Evolutionary conservation across 2,797 vertebrate species (phyloP), one percentile per base, ranked within the genome.

Genomic region (Channa striata): DNA sequence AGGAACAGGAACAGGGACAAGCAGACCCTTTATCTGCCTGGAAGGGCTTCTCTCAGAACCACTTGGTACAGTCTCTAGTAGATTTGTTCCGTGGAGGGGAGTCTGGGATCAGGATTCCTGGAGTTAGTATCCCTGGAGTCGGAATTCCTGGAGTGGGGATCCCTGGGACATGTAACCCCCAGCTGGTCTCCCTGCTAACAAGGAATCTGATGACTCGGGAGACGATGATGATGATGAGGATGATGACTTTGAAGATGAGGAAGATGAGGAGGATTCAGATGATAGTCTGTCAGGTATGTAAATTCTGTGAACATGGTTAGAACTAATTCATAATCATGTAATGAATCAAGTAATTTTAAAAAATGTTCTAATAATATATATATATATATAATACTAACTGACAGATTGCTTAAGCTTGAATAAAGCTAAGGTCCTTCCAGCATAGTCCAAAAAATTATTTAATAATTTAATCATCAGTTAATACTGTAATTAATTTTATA

Each of bases 221-320:
- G 98, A 99, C 56, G 98, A 99, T 0, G 97, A 99, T 2, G 98
- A 99, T 0, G 98, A 99, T 0, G 98, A 99, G 1, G 96, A 97
- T 6, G 96, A 97, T 2, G 95, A 97, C 8, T 94, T 95, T 16
- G 96, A 96, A 51, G 96, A 99, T 23, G 97, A 98, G 57, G 97
- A 98, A 59, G 97, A 97, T 63, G 96, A 99, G 77, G 94, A 94
- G 77, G 97, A 99, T 91, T 95, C 97, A 59, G 97, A 99, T 88
- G 97, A 97, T 85, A 99, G 97, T 87, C 95, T 98, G 79, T 98
- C 97, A 97, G 98, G 97, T 99, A 71, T 69, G 88, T 74, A 17
- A 9, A 21, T 39, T 74, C 8, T 53, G 8, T 67, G 9, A 30
- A 4, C 1, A 11, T 13, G 7, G 23, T 14, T 71, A 17, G 50